Percentiles rank a stretch among this genome's conserved stretches.
Evolutionary conservation across 2,797 vertebrate species (phyloP).

Genomic region (Halcyon leucocephala): DNA sequence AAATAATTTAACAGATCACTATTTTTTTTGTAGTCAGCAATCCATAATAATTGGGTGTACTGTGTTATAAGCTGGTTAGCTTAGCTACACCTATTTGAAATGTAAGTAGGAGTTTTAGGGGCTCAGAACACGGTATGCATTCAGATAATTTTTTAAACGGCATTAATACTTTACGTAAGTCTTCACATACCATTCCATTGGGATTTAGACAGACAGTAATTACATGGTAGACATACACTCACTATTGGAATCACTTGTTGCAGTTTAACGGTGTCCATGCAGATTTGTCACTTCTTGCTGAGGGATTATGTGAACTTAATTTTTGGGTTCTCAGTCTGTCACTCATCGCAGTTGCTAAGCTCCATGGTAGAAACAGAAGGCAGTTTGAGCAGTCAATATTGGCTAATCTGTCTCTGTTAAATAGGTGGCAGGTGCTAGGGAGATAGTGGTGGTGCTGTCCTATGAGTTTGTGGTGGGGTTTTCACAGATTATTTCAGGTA

Average conservation of each 20-base stretch:
- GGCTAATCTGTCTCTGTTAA: neutral
- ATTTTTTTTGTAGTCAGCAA: constrained; percentile 4
- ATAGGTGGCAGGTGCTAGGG: neutral
- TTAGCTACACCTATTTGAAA: neutral
- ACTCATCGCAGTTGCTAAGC: neutral
- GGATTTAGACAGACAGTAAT: constrained; percentile 44
- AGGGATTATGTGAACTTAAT: neutral
- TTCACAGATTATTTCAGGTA: neutral
- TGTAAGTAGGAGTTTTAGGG: constrained; percentile 6
- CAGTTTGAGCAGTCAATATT: neutral
- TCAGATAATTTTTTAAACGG: neutral
- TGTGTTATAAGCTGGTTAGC: neutral
- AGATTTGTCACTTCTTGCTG: neutral
- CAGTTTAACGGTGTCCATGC: neutral
- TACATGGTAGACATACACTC: constrained; percentile 11
- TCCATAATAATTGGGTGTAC: neutral
- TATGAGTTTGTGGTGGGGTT: neutral
- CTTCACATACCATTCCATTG: neutral
- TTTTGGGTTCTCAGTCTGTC: neutral
- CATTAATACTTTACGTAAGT: neutral
- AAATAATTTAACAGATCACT: neutral
- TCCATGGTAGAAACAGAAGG: neutral
- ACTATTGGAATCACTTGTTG: constrained; percentile 36
- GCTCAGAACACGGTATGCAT: neutral
- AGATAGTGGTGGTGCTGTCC: neutral